Conservation (phyloP, 2,888 invertebrate species). For the Tolmerus cingulatus region DNA sequence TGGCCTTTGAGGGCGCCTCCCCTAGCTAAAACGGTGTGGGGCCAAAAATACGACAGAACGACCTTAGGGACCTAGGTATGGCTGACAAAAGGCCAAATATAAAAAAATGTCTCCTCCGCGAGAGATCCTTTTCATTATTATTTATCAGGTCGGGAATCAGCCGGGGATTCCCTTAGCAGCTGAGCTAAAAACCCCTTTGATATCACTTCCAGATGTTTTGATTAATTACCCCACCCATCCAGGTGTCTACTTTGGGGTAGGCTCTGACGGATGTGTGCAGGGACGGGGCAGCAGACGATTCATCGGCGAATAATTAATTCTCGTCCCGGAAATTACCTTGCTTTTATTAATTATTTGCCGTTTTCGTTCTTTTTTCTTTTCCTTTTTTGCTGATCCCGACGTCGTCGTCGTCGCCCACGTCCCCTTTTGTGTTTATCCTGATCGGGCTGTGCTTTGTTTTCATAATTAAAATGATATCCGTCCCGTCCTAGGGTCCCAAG, state of each 20-base stretch:
- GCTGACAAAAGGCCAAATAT: not conserved
- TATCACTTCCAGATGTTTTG: slow-evolving; percentile 20
- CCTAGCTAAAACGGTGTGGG: not conserved
- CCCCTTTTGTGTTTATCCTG: not conserved
- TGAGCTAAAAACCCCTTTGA: not conserved
- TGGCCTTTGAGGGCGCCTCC: not conserved
- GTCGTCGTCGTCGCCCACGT: not conserved
- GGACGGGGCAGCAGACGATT: not conserved
- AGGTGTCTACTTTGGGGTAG: not conserved
- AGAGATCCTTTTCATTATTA: not conserved
- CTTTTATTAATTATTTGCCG: slow-evolving; percentile 9
- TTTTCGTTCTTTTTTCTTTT: not conserved
- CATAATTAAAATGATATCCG: not conserved
- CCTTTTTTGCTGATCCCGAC: not conserved
- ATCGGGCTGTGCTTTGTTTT: not conserved
- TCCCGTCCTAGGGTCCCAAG: not conserved
- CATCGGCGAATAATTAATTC: slow-evolving; percentile 6
- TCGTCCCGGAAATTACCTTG: not conserved
- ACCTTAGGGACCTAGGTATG: not conserved
- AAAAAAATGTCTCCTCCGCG: not conserved
- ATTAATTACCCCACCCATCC: not conserved
- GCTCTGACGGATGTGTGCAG: not conserved
- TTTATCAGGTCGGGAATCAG: not conserved
- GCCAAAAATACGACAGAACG: not conserved
- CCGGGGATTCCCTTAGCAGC: not conserved